Evolutionary conservation across 2,888 invertebrate genomes (phyloP).

Genomic region (Galerucella pusilla): DNA sequence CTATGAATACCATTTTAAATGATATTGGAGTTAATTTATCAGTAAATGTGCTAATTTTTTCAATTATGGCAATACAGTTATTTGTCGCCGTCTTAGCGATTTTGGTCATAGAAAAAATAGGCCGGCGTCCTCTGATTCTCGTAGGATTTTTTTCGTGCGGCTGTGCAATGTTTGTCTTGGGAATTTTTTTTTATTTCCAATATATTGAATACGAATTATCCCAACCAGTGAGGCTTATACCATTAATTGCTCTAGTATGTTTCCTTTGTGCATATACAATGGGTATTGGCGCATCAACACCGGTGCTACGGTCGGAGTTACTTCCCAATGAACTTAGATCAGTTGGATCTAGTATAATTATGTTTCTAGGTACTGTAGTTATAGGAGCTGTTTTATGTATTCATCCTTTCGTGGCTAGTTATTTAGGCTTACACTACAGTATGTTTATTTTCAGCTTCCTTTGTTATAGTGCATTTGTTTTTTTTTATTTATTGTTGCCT

Average conservation of each 20-base stretch:
- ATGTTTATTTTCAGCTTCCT: conserved; percentile 31
- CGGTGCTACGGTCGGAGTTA: conserved; percentile 62
- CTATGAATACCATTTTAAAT: conserved; percentile 75
- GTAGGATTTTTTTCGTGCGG: conserved; percentile 74
- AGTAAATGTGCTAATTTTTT: conserved; percentile 75
- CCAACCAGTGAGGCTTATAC: not conserved
- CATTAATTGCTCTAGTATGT: not conserved
- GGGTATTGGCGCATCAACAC: not conserved
- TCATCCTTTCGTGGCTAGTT: not conserved
- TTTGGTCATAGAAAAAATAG: conserved; percentile 78
- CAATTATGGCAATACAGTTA: conserved; percentile 82
- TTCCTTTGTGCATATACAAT: not conserved
- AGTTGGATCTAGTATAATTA: not conserved
- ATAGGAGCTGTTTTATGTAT: not conserved
- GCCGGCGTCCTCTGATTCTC: conserved; percentile 76
- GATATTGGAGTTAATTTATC: conserved; percentile 73
- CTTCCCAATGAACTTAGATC: conserved; percentile 21
- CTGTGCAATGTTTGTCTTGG: conserved; percentile 69
- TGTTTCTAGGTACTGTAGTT: not conserved
- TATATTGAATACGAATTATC: not conserved
- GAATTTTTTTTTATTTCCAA: conserved; percentile 71
- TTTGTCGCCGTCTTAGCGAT: conserved; percentile 75
- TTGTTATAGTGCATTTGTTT: conserved; percentile 31
- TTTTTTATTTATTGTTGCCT: conserved; percentile 36
- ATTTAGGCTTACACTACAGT: not conserved